Percentiles rank a stretch among this genome's conserved stretches.
Evolutionary conservation across 1,140 invertebrate species (phyloP).

Genomic region (Hylyphantes graminicola): DNA sequence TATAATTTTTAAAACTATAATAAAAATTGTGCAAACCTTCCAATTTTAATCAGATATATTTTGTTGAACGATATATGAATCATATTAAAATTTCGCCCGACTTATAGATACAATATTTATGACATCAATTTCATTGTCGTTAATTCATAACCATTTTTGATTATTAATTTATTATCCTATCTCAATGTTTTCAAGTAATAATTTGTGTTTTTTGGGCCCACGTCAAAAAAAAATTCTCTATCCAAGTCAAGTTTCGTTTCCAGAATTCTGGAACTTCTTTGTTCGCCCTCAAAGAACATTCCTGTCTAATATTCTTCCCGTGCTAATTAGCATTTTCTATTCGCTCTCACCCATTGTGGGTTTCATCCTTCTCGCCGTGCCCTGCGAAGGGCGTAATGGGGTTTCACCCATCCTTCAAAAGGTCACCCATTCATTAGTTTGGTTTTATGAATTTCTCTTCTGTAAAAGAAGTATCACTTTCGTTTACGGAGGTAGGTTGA

Average conservation of each 20-base stretch:
- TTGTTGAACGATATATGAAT: no score
- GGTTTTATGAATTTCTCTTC: no score
- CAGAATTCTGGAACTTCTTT: constrained; percentile 37
- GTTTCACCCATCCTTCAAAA: constrained; percentile 33
- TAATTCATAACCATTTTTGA: neutral
- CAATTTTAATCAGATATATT: no score
- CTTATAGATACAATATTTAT: neutral
- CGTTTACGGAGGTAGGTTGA: no score
- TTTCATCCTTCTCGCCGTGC: neutral
- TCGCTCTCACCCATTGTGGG: constrained; percentile 1
- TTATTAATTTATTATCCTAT: neutral
- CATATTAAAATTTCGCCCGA: neutral
- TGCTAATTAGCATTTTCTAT: neutral
- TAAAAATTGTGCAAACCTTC: no score
- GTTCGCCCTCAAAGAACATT: constrained; percentile 23
- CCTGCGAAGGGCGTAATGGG: constrained; percentile 34
- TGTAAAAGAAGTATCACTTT: no score
- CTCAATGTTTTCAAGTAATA: neutral
- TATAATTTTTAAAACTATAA: no score
- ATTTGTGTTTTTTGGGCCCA: neutral
- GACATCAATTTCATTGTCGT: neutral
- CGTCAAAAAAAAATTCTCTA: neutral
- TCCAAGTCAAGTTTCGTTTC: constrained; percentile 32
- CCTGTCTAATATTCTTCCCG: neutral
- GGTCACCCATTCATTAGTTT: no score